Conservation (phyloP, 2,888 invertebrate genomes). For the Colostygia pectinataria region DNA sequence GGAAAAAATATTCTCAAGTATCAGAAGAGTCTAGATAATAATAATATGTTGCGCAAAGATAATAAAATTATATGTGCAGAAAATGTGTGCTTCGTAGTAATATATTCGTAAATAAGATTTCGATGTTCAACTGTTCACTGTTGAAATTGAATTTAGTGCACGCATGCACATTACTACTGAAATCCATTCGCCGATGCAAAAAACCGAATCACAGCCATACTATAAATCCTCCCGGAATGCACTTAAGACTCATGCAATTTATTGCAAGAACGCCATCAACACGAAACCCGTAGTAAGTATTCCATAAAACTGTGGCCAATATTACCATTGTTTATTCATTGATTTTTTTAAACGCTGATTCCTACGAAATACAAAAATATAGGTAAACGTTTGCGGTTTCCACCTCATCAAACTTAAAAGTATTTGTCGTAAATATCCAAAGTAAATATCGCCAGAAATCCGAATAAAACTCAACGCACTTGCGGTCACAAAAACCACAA, state of each 20-base stretch:
- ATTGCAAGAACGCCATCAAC: constrained; percentile 38
- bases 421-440: constrained; percentile 1
- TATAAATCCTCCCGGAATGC: constrained; percentile 70
- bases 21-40: no score
- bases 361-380: background rate
- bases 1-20: no score
- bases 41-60: no score
- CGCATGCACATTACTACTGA: constrained; percentile 43
- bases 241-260: constrained; percentile 49
- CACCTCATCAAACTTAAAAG: background rate
- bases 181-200: constrained; percentile 59
- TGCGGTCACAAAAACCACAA: constrained; percentile 20
- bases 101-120: no score
- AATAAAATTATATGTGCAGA: no score
- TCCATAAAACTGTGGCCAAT: no score
- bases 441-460: constrained; percentile 33
- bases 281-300: constrained; percentile 18
- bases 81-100: no score
- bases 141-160: constrained; percentile 28
- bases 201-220: constrained; percentile 54
- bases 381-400: background rate
- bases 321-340: no score
- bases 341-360: no score
- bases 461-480: constrained; percentile 30
- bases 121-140: constrained; percentile 4